Base-by-base conservation (phyloP, 2,113 vertebrate genomes). In the Strigops habroptila region DNA sequence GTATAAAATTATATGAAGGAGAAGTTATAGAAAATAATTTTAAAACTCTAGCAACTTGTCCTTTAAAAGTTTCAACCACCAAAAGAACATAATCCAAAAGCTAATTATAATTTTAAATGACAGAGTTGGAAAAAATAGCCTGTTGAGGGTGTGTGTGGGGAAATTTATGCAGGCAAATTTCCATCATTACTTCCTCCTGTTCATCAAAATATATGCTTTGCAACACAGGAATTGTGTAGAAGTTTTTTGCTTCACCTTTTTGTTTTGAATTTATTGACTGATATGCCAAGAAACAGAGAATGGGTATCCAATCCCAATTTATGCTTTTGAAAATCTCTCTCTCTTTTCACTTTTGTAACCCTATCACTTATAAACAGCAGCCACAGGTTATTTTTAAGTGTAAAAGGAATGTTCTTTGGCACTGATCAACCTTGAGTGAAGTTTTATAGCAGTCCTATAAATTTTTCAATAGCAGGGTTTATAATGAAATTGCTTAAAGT, bases 321-420 rank as follows among this genome's bases (percentile, higher is more conserved):
- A 78, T 91, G 21, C 24, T 63, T 93, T 79, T 79, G 53, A 84
- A 96, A 93, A 94, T 48, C 27, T 73, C 8, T 46, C 44, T 73
- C 17, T 69, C 37, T 49, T 52, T 94, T 27, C 8, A 25, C 33
- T 89, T 90, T 52, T 69, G 65, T 35, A 94, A 64, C 33, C 22
- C 16, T 46, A 81, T 74, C 17, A 83, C 86, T 95, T 90, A 81
- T 82, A 86, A 94, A 53, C 49, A 94, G 46, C 18, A 90, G 33
- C 39, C 68, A 86, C 62, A 55, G 12, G 51, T 65, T 89, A 92
- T 93, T 86, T 94, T 94, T 91, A 90, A 84, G 88, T 68, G 86
- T 86, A 90, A 94, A 97, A 96, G 31, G 78, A 96, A 91, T n/a
- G 88, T 84, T 92, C 82, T 95, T 91, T 94, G 74, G 91, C 79